phyloP scores from a whole-genome alignment of 2,113 vertebrate genomes.

The Leucopternis melanops region DNA sequence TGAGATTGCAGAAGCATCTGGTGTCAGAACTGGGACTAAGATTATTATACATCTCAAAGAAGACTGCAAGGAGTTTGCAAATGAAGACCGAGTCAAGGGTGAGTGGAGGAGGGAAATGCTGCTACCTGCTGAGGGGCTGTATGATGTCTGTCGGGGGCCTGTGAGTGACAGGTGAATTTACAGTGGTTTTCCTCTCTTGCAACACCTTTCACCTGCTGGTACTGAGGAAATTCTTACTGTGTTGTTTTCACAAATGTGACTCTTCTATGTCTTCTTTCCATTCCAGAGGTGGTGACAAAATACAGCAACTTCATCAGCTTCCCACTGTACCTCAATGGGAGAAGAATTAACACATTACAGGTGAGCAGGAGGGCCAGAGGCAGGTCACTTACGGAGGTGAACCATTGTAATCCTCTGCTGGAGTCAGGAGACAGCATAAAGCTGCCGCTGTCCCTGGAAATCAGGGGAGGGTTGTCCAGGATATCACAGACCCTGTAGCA shows the following conservation, averaged over 20 bases:
- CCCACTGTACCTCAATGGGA: slow-evolving; percentile 90
- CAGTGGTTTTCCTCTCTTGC: background rate
- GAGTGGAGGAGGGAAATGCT: background rate
- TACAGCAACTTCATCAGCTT: slow-evolving; percentile 99
- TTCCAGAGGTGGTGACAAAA: slow-evolving; percentile 91
- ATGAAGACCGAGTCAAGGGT: slow-evolving; percentile 90
- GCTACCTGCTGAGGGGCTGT: background rate
- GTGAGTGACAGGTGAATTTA: background rate
- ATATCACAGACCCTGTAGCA: background rate
- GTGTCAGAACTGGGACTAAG: slow-evolving; percentile 90
- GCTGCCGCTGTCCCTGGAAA: background rate
- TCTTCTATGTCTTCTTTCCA: background rate
- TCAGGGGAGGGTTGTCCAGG: background rate
- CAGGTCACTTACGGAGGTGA: background rate
- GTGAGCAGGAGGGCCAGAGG: slow-evolving; percentile 61
- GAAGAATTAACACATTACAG: slow-evolving; percentile 88
- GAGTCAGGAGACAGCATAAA: background rate
- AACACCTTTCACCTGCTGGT: background rate
- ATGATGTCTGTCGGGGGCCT: background rate
- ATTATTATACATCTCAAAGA: slow-evolving; percentile 91
- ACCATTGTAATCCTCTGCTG: background rate
- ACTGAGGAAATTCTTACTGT: background rate
- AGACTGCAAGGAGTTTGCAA: slow-evolving; percentile 90
- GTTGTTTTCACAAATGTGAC: background rate
- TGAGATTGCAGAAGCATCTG: slow-evolving; percentile 88